These are phyloP conservation scores for Cataglyphis hispanica DNA, from an alignment of 1,140 invertebrate genomes.

Conservation along the genomic window DNA sequence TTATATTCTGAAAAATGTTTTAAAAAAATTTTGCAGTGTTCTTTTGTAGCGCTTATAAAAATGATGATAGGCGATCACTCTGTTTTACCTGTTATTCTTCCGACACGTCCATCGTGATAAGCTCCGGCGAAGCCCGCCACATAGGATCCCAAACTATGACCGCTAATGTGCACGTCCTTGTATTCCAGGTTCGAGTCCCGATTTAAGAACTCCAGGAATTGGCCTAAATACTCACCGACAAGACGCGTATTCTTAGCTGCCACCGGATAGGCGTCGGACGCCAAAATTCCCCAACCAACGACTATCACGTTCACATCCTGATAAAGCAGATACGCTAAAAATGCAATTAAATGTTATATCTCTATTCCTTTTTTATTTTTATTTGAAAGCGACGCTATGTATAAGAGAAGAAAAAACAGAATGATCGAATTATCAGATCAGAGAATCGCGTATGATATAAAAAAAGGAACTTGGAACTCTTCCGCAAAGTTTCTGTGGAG, in stretches of 20 bases:
- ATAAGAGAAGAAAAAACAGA: background rate
- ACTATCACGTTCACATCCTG: slow-evolving; percentile 89
- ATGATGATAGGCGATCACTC: no score
- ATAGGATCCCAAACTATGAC: slow-evolving; percentile 94
- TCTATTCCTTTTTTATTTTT: slow-evolving; percentile 3
- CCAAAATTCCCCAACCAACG: slow-evolving; percentile 89
- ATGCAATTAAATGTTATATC: slow-evolving; percentile 41
- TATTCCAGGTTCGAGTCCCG: slow-evolving; percentile 82
- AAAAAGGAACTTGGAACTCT: slow-evolving; percentile 12
- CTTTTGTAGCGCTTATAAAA: no score
- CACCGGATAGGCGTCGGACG: slow-evolving; percentile 83
- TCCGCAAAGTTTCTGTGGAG: slow-evolving; percentile 41
- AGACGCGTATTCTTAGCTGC: slow-evolving; percentile 81
- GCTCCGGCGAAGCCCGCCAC: slow-evolving; percentile 91
- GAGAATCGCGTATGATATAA: background rate
- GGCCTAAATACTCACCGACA: slow-evolving; percentile 81
- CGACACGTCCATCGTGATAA: slow-evolving; percentile 82
- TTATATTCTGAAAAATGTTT: no score
- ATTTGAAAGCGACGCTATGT: background rate
- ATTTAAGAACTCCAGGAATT: slow-evolving; percentile 81
- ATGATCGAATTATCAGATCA: background rate
- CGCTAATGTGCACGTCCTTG: slow-evolving; percentile 91
- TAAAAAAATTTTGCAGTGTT: no score
- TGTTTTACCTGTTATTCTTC: slow-evolving; percentile 88
- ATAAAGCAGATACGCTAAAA: slow-evolving; percentile 87